These are phyloP conservation scores for Stenopsyche tienmushanensis DNA, from an alignment of 1,140 invertebrate species.

Conservation along the genomic window DNA sequence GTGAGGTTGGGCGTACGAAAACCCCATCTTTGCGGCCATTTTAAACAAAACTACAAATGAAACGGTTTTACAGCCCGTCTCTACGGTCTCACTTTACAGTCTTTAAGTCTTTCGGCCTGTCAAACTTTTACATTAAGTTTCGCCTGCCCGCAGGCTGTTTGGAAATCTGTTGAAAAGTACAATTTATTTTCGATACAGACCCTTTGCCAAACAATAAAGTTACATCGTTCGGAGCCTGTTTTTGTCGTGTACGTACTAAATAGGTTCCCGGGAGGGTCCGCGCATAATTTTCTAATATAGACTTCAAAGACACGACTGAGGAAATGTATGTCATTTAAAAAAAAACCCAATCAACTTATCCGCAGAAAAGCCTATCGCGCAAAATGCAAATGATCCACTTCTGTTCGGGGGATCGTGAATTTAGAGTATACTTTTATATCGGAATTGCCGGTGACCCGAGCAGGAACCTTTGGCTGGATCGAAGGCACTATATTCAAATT, in stretches of 20 bases:
- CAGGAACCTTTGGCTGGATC: too few species aligned
- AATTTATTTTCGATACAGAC: background rate
- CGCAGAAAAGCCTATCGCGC: background rate
- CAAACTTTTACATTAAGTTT: conserved; percentile 8
- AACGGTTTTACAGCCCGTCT: background rate
- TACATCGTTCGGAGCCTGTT: background rate
- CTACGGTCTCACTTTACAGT: background rate
- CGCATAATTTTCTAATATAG: background rate
- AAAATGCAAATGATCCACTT: background rate
- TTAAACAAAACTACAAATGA: conserved; percentile 22
- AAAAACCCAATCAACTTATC: background rate
- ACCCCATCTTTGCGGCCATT: conserved; percentile 9
- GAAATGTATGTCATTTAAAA: background rate
- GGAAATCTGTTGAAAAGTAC: conserved; percentile 1
- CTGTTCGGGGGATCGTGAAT: background rate
- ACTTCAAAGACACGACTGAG: background rate
- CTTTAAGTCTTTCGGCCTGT: conserved; percentile 1
- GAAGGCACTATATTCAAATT: background rate
- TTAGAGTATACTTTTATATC: background rate
- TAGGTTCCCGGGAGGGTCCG: background rate
- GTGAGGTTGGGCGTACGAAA: conserved; percentile 6
- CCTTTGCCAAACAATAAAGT: background rate
- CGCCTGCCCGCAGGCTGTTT: conserved; percentile 5
- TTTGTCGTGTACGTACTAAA: background rate
- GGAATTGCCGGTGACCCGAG: background rate